Evolutionary conservation across 2,888 invertebrate genomes (phyloP), one percentile per base, ranked within the genome.

Genomic region (Drosophila recens): DNA sequence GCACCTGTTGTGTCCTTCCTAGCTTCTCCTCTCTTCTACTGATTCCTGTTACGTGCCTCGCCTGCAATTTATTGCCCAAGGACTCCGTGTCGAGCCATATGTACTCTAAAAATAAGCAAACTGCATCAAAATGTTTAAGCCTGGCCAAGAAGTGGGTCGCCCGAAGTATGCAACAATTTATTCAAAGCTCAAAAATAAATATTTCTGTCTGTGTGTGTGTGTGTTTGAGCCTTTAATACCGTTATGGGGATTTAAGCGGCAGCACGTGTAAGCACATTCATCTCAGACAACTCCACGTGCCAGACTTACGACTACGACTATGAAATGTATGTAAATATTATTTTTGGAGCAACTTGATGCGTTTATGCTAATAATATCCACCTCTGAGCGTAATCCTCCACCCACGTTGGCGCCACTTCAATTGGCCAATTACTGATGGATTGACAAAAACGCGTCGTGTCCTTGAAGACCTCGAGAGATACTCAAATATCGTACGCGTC

Each of bases 91-190:
- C 23, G 34, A n/a, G 23, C 15, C 56, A 56, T 45, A 45, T 56
- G 43, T 38, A 43, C 34, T 13, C 75, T 68, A 45, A 57, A 75
- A 43, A 38, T 42, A 42, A 52, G 23, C n/a, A 17, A 38, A 23
- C 45, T 51, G 49, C 48, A 49, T 23, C 30, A 3, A 42, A 17
- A 36, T 52, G n/a, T 46, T 33, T 33, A 38, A 49, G 20, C 56
- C 49, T 13, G 23, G 9, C 20, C 10, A 38, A 8, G 38, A 85
- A 85, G 15, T 80, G 56, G 86, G 83, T 80, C 86, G 74, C 46
- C 3, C n/a, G 30, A 67, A 66, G 69, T 72, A 61, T 33, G 72
- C 75, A 71, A 58, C 67, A 34, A 17, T 65, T 76, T 59, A 33
- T 53, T 46, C 34, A 30, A 20, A 20, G 20, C 49, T 11, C 10